Evolutionary conservation across 2,888 invertebrate genomes (phyloP), one percentile per base, ranked within the genome.

Genomic region (Hybos culiciformis): DNA sequence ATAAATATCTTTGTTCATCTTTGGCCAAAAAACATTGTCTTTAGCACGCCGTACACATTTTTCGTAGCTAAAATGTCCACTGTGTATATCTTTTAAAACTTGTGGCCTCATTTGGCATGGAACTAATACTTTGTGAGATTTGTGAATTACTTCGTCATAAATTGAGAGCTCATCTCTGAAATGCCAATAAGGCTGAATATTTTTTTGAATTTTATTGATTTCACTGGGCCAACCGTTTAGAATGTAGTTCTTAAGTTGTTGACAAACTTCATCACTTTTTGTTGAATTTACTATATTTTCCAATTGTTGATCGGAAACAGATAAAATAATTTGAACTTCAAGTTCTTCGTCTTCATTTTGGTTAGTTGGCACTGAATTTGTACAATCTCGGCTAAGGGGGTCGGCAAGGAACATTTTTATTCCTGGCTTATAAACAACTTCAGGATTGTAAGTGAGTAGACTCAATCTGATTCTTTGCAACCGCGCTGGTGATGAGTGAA

Each of bases 101-200:
- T 39, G 34, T 12, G 21, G 4, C 21, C 43, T 21, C 43, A 43
- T 43, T 34, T 32, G 32, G 14, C n/a, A 14, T 17, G 43, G 43
- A 14, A 33, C 39, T 11, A 43, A 38, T 14, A 26, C 18, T 34
- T 43, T 34, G 21, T 39, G 34, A 39, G 34, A 21, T 34, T 38
- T 38, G 12, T 24, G 36, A 15, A 39, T 43, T 43, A 6, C 34
- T 39, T 11, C 20, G 33, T 43, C 36, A 17, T 39, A 39, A 14
- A 43, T 18, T 12, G 43, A 39, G 5, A 43, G 32, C 34, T 43
- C 43, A 12, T 43, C 43, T 39, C 43, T 39, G 20, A 44, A 44
- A 12, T 36, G 34, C 40, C 39, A 40, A 36, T 39, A 44, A 7
- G 11, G 1, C n/a, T 39, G 39, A 4, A 43, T 9, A 12, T 7